A percentile compares a stretch with the other conserved stretches of the same genome.
phyloP scores from a whole-genome alignment of 2,888 invertebrate genomes.

The Calephelis perditalis region DNA sequence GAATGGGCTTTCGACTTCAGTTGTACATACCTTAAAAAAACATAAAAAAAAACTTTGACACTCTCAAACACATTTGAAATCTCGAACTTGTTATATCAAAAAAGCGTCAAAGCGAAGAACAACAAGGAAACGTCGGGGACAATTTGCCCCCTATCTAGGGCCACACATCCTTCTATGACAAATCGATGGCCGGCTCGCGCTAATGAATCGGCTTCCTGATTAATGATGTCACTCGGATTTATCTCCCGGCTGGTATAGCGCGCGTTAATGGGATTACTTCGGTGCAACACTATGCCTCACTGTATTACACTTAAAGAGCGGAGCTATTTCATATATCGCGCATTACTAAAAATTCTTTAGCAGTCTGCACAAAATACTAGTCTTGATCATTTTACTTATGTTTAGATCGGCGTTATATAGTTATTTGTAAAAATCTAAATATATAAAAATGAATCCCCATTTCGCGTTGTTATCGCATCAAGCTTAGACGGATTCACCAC shows the following conservation, averaged over 20 bases:
- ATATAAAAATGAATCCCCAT: too few relatives aligned
- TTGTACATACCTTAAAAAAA: too few relatives aligned
- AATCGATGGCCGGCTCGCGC: slow-evolving; percentile 50
- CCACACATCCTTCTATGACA: slow-evolving; percentile 47
- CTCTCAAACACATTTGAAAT: not conserved
- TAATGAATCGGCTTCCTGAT: slow-evolving; percentile 71
- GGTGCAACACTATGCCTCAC: slow-evolving; percentile 22
- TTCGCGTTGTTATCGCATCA: too few relatives aligned
- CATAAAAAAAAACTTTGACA: too few relatives aligned
- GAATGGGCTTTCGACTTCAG: too few relatives aligned
- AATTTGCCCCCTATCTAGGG: slow-evolving; percentile 38
- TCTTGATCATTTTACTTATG: too few relatives aligned
- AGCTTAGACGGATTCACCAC: too few relatives aligned
- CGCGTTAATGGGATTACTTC: slow-evolving; percentile 62
- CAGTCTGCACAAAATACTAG: too few relatives aligned
- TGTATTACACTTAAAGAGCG: not conserved
- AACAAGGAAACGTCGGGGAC: slow-evolving; percentile 17
- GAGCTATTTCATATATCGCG: not conserved
- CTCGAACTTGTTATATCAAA: not conserved
- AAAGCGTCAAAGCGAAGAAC: not conserved
- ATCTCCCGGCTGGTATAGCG: slow-evolving; percentile 56
- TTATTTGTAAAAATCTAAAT: too few relatives aligned
- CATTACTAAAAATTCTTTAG: too few relatives aligned
- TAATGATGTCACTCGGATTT: slow-evolving; percentile 63
- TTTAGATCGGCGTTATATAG: too few relatives aligned